A percentile compares a stretch with the other conserved stretches of the same genome.
Evolutionary conservation across 2,888 invertebrate species (phyloP).

Genomic region (Diarsia dahlii): DNA sequence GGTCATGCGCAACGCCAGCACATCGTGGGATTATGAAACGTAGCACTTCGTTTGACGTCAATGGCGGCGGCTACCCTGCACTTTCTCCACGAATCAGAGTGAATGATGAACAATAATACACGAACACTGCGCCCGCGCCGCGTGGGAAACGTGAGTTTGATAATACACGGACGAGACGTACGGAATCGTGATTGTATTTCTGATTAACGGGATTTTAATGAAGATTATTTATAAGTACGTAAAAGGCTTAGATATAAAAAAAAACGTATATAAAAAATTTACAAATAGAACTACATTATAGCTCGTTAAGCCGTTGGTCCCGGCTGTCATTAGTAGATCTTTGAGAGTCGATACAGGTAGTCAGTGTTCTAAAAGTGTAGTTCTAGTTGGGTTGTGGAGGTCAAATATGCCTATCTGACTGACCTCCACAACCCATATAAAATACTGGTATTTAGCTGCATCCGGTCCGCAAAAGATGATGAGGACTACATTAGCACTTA

Average conservation of each 20-base stretch:
- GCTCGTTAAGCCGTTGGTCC: too few species aligned
- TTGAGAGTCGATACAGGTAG: too few species aligned
- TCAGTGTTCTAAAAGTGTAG: too few species aligned
- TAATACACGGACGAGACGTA: conserved; percentile 26
- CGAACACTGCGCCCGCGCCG: conserved; percentile 58
- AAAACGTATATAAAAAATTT: too few species aligned
- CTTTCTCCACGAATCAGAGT: conserved; percentile 80
- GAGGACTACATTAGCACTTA: too few species aligned
- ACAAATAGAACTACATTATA: too few species aligned
- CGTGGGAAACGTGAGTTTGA: conserved; percentile 71
- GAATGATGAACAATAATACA: conserved; percentile 53
- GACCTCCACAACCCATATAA: too few species aligned
- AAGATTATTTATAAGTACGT: neutral
- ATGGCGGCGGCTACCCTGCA: conserved; percentile 74
- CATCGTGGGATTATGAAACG: conserved; percentile 75
- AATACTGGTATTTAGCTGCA: too few species aligned
- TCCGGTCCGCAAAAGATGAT: too few species aligned
- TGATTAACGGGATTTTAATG: neutral
- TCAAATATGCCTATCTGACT: too few species aligned
- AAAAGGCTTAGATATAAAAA: neutral
- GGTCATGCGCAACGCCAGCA: conserved; percentile 67
- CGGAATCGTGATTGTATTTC: conserved; percentile 8
- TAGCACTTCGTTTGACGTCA: conserved; percentile 83
- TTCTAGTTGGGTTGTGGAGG: too few species aligned
- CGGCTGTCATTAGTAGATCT: too few species aligned